Percentiles rank a stretch among this genome's conserved stretches.
phyloP scores from a whole-genome alignment of 2,113 vertebrate genomes.

The Nothobranchius kuhntae region DNA sequence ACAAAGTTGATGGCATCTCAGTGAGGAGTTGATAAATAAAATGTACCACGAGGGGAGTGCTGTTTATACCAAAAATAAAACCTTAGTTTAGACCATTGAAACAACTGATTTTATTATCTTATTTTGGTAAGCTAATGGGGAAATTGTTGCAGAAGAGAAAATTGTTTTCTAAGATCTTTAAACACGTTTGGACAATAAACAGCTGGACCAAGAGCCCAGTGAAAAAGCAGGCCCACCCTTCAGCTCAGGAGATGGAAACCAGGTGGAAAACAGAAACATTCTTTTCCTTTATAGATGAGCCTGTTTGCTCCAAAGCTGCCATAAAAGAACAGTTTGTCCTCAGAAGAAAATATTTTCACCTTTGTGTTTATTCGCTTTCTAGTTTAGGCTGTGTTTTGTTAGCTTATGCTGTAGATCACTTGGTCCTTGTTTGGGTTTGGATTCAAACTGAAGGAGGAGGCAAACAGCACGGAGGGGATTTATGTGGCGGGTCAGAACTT shows the following conservation, averaged over 20 bases:
- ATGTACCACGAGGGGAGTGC: background rate
- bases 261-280: slow-evolving; percentile 40
- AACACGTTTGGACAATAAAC: background rate
- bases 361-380: slow-evolving; percentile 36
- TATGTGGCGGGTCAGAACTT: slow-evolving; percentile 42
- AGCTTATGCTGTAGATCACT: slow-evolving; percentile 56
- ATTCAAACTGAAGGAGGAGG: slow-evolving; percentile 43
- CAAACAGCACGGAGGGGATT: slow-evolving; percentile 21
- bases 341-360: slow-evolving; percentile 26
- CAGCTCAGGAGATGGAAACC: slow-evolving; percentile 41
- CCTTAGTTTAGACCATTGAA: too few species aligned
- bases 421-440: slow-evolving; percentile 60
- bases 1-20: slow-evolving; percentile 9
- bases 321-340: background rate
- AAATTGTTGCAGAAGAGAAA: too few species aligned
- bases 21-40: background rate
- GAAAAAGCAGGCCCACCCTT: slow-evolving; percentile 21
- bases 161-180: background rate
- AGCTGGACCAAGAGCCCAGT: background rate
- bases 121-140: too few species aligned
- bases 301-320: background rate
- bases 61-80: slow-evolving; percentile 6
- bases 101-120: too few species aligned
- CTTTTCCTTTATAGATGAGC: slow-evolving; percentile 5
- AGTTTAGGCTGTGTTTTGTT: slow-evolving; percentile 46